A percentile compares a stretch with the other conserved stretches of the same genome.
Conservation (phyloP, 2,888 invertebrate genomes). For the Odiellus spinosus region DNA sequence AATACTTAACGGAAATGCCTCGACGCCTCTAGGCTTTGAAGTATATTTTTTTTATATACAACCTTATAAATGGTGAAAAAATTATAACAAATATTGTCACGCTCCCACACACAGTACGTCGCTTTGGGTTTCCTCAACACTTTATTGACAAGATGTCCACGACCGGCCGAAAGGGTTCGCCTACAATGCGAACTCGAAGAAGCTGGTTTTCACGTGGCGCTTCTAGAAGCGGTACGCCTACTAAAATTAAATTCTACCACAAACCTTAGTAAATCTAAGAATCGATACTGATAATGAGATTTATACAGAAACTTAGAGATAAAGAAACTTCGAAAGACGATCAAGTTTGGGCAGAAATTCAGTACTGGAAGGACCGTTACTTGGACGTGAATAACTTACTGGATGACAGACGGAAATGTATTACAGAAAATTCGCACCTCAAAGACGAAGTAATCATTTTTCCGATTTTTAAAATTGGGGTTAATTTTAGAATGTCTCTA, state of each 20-base stretch:
- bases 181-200: slow-evolving; percentile 29
- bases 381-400: background rate
- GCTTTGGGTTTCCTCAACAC: slow-evolving; percentile 67
- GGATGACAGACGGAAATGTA: background rate
- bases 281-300: background rate
- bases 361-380: background rate
- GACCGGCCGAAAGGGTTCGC: slow-evolving; percentile 23
- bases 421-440: background rate
- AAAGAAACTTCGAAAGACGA: background rate
- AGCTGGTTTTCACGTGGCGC: slow-evolving; percentile 27
- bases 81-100: background rate
- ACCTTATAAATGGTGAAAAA: too few relatives aligned
- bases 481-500: too few relatives aligned
- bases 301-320: background rate
- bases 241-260: too few relatives aligned
- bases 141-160: slow-evolving; percentile 50
- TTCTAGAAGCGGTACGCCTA: slow-evolving; percentile 23
- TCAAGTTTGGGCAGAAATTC: background rate
- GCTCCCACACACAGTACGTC: slow-evolving; percentile 4
- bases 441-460: background rate
- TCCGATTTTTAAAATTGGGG: too few relatives aligned
- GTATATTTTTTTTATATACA: slow-evolving; percentile 1
- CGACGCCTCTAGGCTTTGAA: slow-evolving; percentile 8
- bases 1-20: slow-evolving; percentile 12
- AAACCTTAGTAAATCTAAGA: background rate